Conservation (phyloP, 2,888 invertebrate species). For the Amphiduros pacificus region DNA sequence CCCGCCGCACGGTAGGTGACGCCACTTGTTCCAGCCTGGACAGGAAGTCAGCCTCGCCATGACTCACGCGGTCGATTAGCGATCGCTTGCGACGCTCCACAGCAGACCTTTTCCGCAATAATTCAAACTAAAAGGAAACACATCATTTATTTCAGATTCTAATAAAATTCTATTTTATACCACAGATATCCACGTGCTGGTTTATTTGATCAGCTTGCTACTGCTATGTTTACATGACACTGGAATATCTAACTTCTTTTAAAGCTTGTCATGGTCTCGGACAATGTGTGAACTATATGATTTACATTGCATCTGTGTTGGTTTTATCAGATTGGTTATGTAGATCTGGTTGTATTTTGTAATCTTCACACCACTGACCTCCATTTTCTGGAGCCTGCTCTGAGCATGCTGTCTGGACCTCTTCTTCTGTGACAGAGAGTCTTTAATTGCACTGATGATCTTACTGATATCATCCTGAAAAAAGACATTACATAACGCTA, state of each 20-base stretch:
- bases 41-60: background rate
- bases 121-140: constrained; percentile 3
- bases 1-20: background rate
- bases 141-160: too few species aligned
- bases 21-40: constrained; percentile 2
- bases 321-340: too few species aligned
- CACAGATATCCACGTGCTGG: too few species aligned
- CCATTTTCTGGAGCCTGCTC: constrained; percentile 9
- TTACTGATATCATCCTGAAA: constrained; percentile 13
- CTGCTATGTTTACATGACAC: too few species aligned
- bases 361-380: constrained; percentile 4
- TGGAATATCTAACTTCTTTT: too few species aligned
- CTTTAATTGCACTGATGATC: constrained; percentile 1
- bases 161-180: too few species aligned
- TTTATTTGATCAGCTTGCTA: too few species aligned
- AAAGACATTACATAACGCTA: background rate
- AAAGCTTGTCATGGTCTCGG: too few species aligned
- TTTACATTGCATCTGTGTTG: too few species aligned
- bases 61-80: background rate
- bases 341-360: too few species aligned
- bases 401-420: constrained; percentile 5
- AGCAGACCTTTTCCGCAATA: constrained; percentile 2
- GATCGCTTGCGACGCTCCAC: constrained; percentile 3
- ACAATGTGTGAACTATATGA: too few species aligned
- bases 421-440: background rate